Conservation (phyloP, 1,140 invertebrate species). For the Heterodera schachtii region DNA sequence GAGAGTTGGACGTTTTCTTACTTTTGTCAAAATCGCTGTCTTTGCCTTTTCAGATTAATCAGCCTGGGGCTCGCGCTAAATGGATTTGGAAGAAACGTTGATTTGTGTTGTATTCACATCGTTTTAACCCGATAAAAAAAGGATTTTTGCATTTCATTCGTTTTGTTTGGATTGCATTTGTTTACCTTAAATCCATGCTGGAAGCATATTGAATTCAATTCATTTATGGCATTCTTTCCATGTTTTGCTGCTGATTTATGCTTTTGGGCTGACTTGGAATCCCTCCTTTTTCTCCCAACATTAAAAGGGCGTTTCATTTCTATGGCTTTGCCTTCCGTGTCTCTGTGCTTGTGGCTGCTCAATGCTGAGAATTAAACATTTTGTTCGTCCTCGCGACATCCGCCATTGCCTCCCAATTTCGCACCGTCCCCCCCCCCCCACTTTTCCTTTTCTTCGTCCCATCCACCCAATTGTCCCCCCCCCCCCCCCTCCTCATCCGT, state of each 20-base stretch:
- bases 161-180: neutral
- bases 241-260: too few relatives aligned
- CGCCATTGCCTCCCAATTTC: neutral
- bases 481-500: neutral
- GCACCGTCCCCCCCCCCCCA: neutral
- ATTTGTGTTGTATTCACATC: slow-evolving; percentile 1
- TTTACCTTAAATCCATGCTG: too few relatives aligned
- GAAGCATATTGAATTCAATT: too few relatives aligned
- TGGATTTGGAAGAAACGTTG: slow-evolving; percentile 77
- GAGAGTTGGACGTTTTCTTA: neutral
- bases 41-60: slow-evolving; percentile 70
- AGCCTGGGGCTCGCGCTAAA: slow-evolving; percentile 84
- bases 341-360: neutral
- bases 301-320: neutral
- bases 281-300: too few relatives aligned
- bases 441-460: neutral
- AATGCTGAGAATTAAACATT: neutral
- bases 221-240: too few relatives aligned
- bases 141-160: too few relatives aligned
- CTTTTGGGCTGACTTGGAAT: too few relatives aligned
- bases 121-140: neutral
- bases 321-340: neutral
- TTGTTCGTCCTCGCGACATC: neutral
- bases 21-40: neutral
- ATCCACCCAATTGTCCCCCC: neutral